A percentile compares a stretch with the other conserved stretches of the same genome.
Evolutionary conservation across 2,797 vertebrate genomes (phyloP).

Genomic region (Tenualosa thibaudeaui): DNA sequence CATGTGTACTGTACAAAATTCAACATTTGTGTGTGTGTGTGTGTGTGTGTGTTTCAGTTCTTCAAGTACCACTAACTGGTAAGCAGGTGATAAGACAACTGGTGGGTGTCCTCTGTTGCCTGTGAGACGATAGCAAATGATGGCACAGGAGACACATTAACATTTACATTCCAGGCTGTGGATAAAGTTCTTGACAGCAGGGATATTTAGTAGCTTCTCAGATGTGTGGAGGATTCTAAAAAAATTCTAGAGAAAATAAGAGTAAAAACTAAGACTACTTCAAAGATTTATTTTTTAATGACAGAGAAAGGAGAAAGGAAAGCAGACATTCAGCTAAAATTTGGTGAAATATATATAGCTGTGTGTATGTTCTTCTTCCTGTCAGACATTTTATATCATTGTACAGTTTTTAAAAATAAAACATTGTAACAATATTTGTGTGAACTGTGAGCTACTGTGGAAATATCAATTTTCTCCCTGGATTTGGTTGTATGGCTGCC

Average conservation of each 20-base stretch:
- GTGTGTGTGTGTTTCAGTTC: constrained; percentile 15
- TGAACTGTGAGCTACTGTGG: neutral
- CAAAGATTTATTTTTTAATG: too few relatives aligned
- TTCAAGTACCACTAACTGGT: neutral
- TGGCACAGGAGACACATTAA: neutral
- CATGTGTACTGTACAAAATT: constrained; percentile 31
- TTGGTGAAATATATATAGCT: neutral
- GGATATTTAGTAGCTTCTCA: neutral
- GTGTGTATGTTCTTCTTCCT: neutral
- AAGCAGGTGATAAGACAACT: constrained; percentile 13
- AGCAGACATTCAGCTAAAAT: too few relatives aligned
- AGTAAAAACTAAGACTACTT: too few relatives aligned
- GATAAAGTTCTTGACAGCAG: too few relatives aligned
- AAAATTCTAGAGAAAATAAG: too few relatives aligned
- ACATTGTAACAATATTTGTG: neutral
- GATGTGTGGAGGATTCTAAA: neutral
- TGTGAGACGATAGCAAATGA: neutral
- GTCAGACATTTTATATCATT: too few relatives aligned
- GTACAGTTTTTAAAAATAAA: too few relatives aligned
- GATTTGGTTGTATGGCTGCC: neutral
- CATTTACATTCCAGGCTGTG: neutral
- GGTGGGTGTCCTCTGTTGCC: neutral
- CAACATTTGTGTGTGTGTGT: constrained; percentile 37
- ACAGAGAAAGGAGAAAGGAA: too few relatives aligned
- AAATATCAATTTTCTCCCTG: neutral